Conservation (phyloP, 2,888 invertebrate species). For the Pristionchus arcanus region DNA sequence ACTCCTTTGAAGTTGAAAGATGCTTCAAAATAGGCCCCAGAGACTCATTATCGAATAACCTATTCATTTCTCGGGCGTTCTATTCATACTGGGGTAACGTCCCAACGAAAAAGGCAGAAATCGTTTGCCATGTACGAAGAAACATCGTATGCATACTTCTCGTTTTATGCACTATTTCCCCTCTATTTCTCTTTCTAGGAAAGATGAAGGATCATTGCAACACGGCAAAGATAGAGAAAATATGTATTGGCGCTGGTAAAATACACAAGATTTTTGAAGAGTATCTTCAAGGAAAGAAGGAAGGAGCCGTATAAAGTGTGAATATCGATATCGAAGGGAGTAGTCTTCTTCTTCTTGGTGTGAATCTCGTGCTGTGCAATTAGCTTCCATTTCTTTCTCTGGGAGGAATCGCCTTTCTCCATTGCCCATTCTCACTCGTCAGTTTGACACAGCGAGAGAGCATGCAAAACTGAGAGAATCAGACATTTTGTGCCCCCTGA, state of each 20-base stretch:
- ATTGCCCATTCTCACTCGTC: not conserved
- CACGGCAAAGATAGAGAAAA: not conserved
- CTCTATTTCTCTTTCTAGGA: not conserved
- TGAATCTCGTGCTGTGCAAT: not conserved
- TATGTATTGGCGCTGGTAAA: not conserved
- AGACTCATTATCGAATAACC: constrained; percentile 4
- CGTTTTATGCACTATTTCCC: not conserved
- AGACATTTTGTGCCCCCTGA: not conserved
- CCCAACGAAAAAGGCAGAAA: not conserved
- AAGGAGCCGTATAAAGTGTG: not conserved
- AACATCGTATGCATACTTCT: not conserved
- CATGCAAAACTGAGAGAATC: not conserved
- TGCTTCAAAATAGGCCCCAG: not conserved
- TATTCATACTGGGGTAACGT: not conserved
- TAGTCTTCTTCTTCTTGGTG: not conserved
- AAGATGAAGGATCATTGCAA: not conserved
- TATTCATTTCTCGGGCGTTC: not conserved
- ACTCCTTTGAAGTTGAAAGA: not conserved
- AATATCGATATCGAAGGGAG: not conserved
- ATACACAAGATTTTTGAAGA: not conserved
- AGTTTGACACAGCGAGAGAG: not conserved
- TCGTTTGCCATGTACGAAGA: not conserved
- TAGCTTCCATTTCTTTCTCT: not conserved
- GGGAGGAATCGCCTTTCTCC: not conserved
- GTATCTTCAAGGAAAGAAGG: not conserved